phyloP scores from a whole-genome alignment of 1,140 invertebrate species.

The Stenopsyche tienmushanensis region DNA sequence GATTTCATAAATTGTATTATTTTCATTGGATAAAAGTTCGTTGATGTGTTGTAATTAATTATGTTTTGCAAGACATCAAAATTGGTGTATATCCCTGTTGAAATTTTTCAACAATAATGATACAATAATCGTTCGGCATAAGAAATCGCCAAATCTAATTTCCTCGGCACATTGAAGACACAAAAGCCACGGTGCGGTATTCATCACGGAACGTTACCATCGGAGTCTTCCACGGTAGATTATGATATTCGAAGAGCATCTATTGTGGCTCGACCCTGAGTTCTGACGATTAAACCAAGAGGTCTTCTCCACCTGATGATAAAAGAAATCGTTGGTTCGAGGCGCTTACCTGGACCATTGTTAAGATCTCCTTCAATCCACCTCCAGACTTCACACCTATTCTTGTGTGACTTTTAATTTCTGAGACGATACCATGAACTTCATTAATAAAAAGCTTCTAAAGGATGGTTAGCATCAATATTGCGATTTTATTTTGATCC shows the following conservation, averaged over 20 bases:
- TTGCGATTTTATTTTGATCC: too few relatives aligned
- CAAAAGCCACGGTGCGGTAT: conserved; percentile 26
- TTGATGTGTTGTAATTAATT: not conserved
- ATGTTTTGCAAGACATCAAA: not conserved
- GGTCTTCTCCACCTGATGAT: conserved; percentile 19
- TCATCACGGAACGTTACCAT: conserved; percentile 27
- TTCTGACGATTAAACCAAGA: conserved; percentile 10
- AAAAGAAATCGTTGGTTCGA: conserved; percentile 1
- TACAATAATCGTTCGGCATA: conserved; percentile 21
- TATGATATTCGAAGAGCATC: conserved; percentile 37
- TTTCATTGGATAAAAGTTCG: too few relatives aligned
- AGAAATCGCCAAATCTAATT: conserved; percentile 39
- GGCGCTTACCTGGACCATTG: conserved; percentile 28
- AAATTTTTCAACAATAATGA: not conserved
- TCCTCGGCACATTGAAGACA: conserved; percentile 24
- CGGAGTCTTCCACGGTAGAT: conserved; percentile 36
- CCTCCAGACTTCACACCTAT: conserved; percentile 25
- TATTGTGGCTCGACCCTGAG: conserved; percentile 26
- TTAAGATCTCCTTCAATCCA: conserved; percentile 34
- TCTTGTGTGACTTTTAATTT: conserved; percentile 39
- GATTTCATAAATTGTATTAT: too few relatives aligned
- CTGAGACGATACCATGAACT: conserved; percentile 36
- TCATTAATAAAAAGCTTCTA: conserved; percentile 38
- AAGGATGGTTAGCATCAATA: not conserved
- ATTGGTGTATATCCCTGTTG: conserved; percentile 8